A percentile compares a stretch with the other conserved stretches of the same genome.
Conservation (phyloP, 2,797 vertebrate genomes). For the Sphenodon punctatus region DNA sequence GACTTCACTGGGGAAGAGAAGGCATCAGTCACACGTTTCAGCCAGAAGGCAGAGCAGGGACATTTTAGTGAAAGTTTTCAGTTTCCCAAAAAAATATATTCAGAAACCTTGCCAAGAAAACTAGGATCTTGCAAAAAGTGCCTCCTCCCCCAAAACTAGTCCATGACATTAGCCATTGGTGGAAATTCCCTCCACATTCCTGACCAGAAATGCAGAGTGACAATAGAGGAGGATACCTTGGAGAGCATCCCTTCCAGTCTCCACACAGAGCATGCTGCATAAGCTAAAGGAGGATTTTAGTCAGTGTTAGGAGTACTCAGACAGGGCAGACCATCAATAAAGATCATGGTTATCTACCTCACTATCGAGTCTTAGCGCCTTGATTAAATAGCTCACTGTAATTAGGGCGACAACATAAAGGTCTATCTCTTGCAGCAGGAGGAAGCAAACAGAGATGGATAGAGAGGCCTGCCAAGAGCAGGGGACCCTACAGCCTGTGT, state of each 20-base stretch:
- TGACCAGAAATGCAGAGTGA: background rate
- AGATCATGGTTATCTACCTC: background rate
- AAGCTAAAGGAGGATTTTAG: fast-evolving
- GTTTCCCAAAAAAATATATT: conserved; percentile 11
- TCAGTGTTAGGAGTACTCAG: conserved; percentile 4
- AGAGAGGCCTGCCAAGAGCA: background rate
- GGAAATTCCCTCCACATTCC: background rate
- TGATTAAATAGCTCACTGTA: background rate
- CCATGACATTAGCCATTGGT: fast-evolving
- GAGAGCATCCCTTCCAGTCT: background rate
- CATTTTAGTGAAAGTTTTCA: conserved; percentile 55
- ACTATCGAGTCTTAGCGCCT: background rate
- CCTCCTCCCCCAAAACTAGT: background rate
- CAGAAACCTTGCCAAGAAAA: conserved; percentile 44
- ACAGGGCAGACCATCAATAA: conserved; percentile 3
- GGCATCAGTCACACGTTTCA: conserved; percentile 61
- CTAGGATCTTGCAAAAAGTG: background rate
- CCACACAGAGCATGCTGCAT: fast-evolving
- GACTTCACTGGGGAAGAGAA: conserved; percentile 61
- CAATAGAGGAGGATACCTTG: fast-evolving
- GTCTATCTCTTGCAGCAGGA: background rate
- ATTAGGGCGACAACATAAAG: background rate
- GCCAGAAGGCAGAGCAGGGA: conserved; percentile 61
- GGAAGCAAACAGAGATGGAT: background rate
- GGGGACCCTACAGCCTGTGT: background rate